phyloP scores from a whole-genome alignment of 92 coral and sea anemone genomes.

The Actinernus sp. region DNA sequence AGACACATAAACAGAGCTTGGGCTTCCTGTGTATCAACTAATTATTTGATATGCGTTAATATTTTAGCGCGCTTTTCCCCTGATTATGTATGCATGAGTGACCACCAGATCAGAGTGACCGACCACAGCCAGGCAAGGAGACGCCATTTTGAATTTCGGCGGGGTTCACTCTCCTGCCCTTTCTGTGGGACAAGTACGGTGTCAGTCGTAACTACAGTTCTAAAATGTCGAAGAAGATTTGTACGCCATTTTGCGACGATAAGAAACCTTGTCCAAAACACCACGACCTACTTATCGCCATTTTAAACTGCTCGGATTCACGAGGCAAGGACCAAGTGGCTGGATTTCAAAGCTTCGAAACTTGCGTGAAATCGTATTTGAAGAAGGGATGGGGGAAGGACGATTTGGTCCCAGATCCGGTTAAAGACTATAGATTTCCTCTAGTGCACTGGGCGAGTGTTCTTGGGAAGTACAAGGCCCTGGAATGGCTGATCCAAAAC shows the following conservation, averaged over 20 bases:
- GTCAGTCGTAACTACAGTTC: background rate
- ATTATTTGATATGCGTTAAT: too few species aligned
- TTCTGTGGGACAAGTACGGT: too few species aligned
- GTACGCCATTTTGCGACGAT: slow-evolving; percentile 84
- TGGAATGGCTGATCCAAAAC: slow-evolving; percentile 75
- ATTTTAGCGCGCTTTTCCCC: too few species aligned
- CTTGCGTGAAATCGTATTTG: slow-evolving; percentile 33
- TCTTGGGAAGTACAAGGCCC: slow-evolving; percentile 76
- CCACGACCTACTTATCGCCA: slow-evolving; percentile 77
- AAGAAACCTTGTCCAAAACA: slow-evolving; percentile 65
- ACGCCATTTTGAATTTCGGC: background rate
- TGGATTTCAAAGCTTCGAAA: slow-evolving; percentile 27
- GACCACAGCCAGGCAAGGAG: too few species aligned
- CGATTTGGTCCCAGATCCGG: slow-evolving; percentile 75
- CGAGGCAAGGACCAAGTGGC: slow-evolving; percentile 4
- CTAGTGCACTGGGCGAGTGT: slow-evolving; percentile 92
- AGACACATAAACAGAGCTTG: too few species aligned
- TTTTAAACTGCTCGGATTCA: slow-evolving; percentile 54
- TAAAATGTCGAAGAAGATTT: slow-evolving; percentile 63
- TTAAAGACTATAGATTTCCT: slow-evolving; percentile 72
- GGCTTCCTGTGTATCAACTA: too few species aligned
- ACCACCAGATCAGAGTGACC: too few species aligned
- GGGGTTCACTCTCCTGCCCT: background rate
- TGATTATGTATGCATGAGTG: too few species aligned
- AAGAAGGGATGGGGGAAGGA: slow-evolving; percentile 79